Base-by-base conservation (phyloP, 1,140 invertebrate genomes). In the Bombus sibiricus region DNA sequence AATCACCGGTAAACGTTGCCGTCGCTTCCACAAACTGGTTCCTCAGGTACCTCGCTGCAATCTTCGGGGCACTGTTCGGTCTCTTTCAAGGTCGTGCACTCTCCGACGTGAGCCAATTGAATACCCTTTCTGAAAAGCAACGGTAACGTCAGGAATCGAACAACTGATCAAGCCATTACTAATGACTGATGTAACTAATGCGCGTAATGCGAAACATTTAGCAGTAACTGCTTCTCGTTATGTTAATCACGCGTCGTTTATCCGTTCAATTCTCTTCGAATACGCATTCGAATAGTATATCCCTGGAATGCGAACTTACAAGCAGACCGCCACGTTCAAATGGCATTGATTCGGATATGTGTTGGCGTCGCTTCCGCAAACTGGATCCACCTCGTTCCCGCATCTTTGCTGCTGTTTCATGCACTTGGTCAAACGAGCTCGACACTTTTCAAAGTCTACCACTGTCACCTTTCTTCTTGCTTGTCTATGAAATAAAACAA, bases 1-100 rank as follows among this genome's bases (percentile, higher is more conserved):
- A 91, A 91, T 91, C 89, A 98, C 96, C 96, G 97, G 95, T 99
- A 99, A 86, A 98, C 98, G 92, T 98, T 98, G 89, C 98, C 98
- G 93, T 99, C 98, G 62, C 97, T 98, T 59, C 98, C 98, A 94
- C 98, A 99, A 83, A 98, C 97, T 25, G 98, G 98, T 93, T 98
- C 96, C 88, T 96, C 96, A 83, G 95, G 93, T n/a, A 96, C 96
- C 71, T 97, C 96, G 76, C 96, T 96, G 92, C 98, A 98, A 83
- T 96, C 96, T 81, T 96, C 96, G 0, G 97, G 97, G 93, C 98
- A 98, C 75, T 97, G 95, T 87, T 97, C 96, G 59, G 96, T 96
- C 66, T 97, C 96, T 78, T 97, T 97, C 86, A 98, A 95, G 89
- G 97, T 96, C 37, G 97, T 97, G 93, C 98, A 98, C 93, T 97